phyloP scores from a whole-genome alignment of 2,113 vertebrate genomes.

The Chrysochloris asiatica region DNA sequence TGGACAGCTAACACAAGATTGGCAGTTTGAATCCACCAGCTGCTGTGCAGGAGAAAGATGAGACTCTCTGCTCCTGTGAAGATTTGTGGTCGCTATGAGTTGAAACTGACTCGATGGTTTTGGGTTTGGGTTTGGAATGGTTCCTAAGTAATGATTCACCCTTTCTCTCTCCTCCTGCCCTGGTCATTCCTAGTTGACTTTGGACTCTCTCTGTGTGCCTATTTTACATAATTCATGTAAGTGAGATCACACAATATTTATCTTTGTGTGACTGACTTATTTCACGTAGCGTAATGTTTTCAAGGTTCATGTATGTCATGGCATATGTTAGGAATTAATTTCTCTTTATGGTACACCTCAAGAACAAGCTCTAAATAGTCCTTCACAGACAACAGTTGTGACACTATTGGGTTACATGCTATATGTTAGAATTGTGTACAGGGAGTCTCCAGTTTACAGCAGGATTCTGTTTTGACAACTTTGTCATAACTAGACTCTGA shows the following conservation, averaged over 20 bases:
- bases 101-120: too few species aligned
- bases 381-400: not conserved
- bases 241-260: not conserved
- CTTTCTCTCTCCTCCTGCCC: not conserved
- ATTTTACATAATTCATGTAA: not conserved
- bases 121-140: not conserved
- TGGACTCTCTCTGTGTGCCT: not conserved
- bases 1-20: too few species aligned
- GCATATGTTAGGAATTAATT: not conserved
- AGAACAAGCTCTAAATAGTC: not conserved
- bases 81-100: too few species aligned
- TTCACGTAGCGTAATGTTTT: not conserved
- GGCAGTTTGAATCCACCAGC: too few species aligned
- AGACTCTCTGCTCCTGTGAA: too few species aligned
- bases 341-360: not conserved
- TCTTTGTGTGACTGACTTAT: not conserved
- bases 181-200: not conserved
- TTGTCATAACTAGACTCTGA: too few species aligned
- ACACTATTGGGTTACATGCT: not conserved
- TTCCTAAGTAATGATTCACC: not conserved
- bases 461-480: not conserved
- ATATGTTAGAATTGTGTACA: not conserved
- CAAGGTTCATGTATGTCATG: not conserved
- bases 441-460: not conserved
- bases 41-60: too few species aligned